Evolutionary conservation across 2,888 invertebrate species (phyloP), one percentile per base, ranked within the genome.

Genomic region (Drosophila melanocephala): DNA sequence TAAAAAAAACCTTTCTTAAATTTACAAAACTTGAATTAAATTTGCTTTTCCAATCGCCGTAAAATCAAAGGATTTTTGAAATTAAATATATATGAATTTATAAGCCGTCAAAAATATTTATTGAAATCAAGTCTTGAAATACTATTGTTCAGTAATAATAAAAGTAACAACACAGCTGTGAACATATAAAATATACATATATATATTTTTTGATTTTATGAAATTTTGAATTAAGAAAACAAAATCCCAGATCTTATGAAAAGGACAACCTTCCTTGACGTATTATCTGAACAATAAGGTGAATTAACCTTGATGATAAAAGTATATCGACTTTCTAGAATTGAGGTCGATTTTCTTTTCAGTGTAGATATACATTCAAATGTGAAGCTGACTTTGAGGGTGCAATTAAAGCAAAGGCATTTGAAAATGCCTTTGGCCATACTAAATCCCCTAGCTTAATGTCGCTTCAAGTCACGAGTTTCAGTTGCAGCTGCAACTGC

Each of bases 371-470:
- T 33, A 63, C 16, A 16, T 6, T 26, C 37, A 57, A 37, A 67
- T 61, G 7, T 57, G 55, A 53, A 32, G 37, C 65, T 57, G 63
- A 55, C 73, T 78, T 72, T 56, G 57, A 62, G 68, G 67, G 57
- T 81, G 87, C 79, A 75, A 84, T 85, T 83, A 77, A 85, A 75
- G 75, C 77, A 71, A 77, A 81, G 89, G 78, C 83, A 75, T 84
- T 84, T 61, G 19, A 32, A 81, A 89, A 81, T 84, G 90, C 90
- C 91, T 90, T 84, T 73, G 81, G 84, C 79, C 47, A 28, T 70
- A 56, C 42, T 59, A 83, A 90, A 88, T 77, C 86, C 82, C 60
- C 47, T 61, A 72, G 87, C 80, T 87, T 85, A 83, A 84, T 78
- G 75, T 64, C 65, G 47, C 74, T 73, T 82, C 68, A 82, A 75